These are phyloP conservation scores for Mus spicilegus DNA, from an alignment of 2,113 vertebrate genomes.

Conservation along the genomic window DNA sequence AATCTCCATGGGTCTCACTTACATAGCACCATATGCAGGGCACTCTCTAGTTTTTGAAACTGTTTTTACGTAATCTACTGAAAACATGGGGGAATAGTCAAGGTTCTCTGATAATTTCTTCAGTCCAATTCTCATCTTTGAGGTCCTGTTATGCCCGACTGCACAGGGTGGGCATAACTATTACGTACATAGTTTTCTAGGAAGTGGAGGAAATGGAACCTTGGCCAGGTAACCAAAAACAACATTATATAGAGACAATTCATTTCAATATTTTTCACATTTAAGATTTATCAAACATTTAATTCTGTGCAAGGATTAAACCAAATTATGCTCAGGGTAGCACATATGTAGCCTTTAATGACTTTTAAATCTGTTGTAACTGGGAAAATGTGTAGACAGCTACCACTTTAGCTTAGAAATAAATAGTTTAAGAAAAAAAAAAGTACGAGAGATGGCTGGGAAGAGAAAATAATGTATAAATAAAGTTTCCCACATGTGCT, in stretches of 20 bases:
- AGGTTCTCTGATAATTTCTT: not conserved
- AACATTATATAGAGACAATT: not conserved
- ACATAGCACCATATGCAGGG: not conserved
- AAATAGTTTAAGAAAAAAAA: not conserved
- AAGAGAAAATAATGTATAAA: not conserved
- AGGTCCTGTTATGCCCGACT: not conserved
- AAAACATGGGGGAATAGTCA: not conserved
- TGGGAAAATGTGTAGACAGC: not conserved
- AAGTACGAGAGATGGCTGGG: not conserved
- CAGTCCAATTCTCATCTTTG: not conserved
- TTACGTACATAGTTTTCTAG: not conserved
- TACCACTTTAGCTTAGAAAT: not conserved
- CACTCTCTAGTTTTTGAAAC: not conserved
- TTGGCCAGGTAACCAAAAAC: not conserved
- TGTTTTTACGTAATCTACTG: conserved; percentile 17
- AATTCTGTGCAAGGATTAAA: not conserved
- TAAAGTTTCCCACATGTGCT: not conserved
- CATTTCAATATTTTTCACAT: not conserved
- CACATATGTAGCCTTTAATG: not conserved
- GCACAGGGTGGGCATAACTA: not conserved
- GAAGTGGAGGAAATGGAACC: rapidly evolving
- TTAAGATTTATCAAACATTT: not conserved
- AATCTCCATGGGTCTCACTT: not conserved
- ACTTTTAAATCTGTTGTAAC: not conserved
- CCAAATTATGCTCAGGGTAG: not conserved